Evolutionary conservation across 2,888 invertebrate genomes (phyloP).

Genomic region (Nineta flava): DNA sequence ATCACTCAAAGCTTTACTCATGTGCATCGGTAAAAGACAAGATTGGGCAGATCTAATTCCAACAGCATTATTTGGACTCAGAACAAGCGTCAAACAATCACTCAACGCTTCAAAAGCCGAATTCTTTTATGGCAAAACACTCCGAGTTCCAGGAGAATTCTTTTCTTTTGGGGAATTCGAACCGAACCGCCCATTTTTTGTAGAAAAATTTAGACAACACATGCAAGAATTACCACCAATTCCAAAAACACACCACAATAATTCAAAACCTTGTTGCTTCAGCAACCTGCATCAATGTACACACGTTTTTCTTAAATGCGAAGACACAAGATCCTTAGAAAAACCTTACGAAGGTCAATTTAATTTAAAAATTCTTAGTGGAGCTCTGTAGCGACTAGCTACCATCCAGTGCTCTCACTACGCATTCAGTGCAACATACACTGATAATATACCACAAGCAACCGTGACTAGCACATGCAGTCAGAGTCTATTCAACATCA

Average conservation of each 20-base stretch:
- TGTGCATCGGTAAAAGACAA: not conserved
- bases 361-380: too few relatives aligned
- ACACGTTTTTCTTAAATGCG: too few relatives aligned
- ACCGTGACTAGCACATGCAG: too few relatives aligned
- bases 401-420: too few relatives aligned
- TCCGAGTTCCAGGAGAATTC: not conserved
- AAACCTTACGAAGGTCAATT: not conserved
- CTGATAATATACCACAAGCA: too few relatives aligned
- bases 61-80: slow-evolving; percentile 14
- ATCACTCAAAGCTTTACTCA: not conserved
- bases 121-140: not conserved
- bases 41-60: slow-evolving; percentile 15
- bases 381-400: too few relatives aligned
- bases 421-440: too few relatives aligned
- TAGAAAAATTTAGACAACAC: not conserved
- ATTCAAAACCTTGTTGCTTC: not conserved
- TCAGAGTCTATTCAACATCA: too few relatives aligned
- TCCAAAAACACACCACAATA: not conserved
- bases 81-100: slow-evolving; percentile 11
- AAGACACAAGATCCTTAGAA: not conserved
- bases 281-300: not conserved
- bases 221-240: not conserved
- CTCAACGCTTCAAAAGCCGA: slow-evolving; percentile 2
- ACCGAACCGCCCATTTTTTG: not conserved
- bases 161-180: not conserved